Base-by-base conservation (phyloP, 1,140 invertebrate species). In the Tetraneura akinire region DNA sequence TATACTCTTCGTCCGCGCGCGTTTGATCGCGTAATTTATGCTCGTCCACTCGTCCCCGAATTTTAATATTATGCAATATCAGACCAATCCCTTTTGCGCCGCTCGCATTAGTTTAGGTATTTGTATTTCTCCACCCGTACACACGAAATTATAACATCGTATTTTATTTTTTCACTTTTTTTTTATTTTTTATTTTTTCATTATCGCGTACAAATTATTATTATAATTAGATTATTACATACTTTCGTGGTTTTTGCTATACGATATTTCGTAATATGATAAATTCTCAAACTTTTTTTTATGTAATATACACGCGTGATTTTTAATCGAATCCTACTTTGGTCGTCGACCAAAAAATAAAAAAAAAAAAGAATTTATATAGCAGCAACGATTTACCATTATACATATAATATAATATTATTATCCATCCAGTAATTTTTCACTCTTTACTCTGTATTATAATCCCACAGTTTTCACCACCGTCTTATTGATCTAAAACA, bases 11-110 rank as follows among this genome's bases (percentile, higher is more conserved):
- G 1, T n/a, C 4, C 51, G 13, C 37, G 37, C 14, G 18, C 47
- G 45, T 78, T 78, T 78, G 74, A 78, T 76, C 57, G 73, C 73
- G 57, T 78, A 45, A 78, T 62, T 78, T 78, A 62, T 62, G 37
- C 55, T 11, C 37, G 8, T 37, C 53, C 37, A 55, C 29, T 55
- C 47, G 74, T 78, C 55, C 21, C 37, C 53, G 73, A 74, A 76
- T 57, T 76, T 57, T 57, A 76, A n/a, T n/a, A n/a, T n/a, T n/a
- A 60, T 76, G 26, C 53, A 76, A 60, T 76, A 57, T 76, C 37
- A 57, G 73, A n/a, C 73, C 66, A 37, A 26, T 47, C 42, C 21
- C 66, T 26, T 26, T 16, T 5, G 14, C 62, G 4, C 11, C 4
- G 29, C 60, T 8, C 29, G 9, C 4, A 62, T 14, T 23, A 62